Conservation (phyloP, 2,113 vertebrate species). For the Herpetotheres cachinnans region DNA sequence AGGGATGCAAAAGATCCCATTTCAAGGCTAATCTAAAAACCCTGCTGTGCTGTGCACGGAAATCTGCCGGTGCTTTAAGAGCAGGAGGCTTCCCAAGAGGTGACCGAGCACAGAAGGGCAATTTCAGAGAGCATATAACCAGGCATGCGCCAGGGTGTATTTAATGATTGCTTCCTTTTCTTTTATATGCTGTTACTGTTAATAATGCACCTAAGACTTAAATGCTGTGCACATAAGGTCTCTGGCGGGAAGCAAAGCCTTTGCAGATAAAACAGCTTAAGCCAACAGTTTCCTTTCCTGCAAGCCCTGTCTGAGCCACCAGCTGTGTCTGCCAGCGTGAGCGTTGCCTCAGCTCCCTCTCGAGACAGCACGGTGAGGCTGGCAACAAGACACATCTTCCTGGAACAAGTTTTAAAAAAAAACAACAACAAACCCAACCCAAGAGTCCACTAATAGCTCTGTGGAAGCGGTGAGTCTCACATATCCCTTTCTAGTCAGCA, state of each 20-base stretch:
- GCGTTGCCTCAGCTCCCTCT: neutral
- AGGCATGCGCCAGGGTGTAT: neutral
- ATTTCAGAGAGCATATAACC: neutral
- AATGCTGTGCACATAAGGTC: neutral
- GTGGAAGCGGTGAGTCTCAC: neutral
- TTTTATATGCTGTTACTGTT: neutral
- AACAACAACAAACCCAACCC: neutral
- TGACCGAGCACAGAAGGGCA: neutral
- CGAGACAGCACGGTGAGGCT: neutral
- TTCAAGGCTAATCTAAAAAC: neutral
- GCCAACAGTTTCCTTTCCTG: neutral
- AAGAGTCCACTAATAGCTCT: neutral
- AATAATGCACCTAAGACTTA: neutral
- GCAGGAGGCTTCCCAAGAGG: neutral
- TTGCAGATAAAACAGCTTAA: neutral
- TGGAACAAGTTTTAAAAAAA: neutral
- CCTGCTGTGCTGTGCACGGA: neutral
- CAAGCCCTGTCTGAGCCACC: neutral
- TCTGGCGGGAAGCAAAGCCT: neutral
- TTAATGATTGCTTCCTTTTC: neutral
- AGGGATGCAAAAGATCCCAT: neutral
- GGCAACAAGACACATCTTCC: neutral
- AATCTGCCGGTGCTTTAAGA: neutral
- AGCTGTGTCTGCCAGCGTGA: neutral
- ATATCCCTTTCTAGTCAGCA: neutral